phyloP scores from a whole-genome alignment of 2,113 vertebrate genomes.

The Phylloscopus whistleri region DNA sequence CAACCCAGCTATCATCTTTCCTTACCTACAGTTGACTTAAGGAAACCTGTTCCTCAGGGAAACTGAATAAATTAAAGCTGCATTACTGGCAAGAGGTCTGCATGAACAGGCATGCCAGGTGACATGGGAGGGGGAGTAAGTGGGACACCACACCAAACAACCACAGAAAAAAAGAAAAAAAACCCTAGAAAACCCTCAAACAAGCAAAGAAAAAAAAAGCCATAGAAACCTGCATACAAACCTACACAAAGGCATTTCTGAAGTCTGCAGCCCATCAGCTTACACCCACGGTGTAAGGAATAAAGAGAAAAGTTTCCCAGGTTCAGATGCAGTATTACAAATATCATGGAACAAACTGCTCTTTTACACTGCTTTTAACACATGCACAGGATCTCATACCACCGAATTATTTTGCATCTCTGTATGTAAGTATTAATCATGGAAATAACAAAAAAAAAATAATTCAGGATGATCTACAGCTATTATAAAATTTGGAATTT shows the following conservation, averaged over 20 bases:
- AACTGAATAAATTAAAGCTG: constrained; percentile 1
- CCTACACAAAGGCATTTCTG: neutral
- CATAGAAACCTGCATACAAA: neutral
- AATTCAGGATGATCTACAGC: neutral
- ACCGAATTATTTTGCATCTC: neutral
- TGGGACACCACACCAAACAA: neutral
- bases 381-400: neutral
- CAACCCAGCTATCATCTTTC: neutral
- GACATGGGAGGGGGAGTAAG: neutral
- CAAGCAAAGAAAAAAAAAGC: neutral
- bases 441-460: neutral
- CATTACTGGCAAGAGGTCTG: neutral
- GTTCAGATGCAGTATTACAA: neutral
- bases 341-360: neutral
- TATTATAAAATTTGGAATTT: neutral
- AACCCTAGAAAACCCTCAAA: neutral
- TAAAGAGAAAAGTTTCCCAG: neutral
- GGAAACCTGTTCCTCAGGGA: constrained; percentile 28
- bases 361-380: neutral
- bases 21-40: neutral
- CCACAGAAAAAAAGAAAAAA: neutral
- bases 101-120: neutral
- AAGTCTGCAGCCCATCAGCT: neutral
- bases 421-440: neutral
- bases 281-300: neutral